These are phyloP conservation scores for Enchytraeus crypticus DNA, from an alignment of 2,888 invertebrate species.

Conservation along the genomic window DNA sequence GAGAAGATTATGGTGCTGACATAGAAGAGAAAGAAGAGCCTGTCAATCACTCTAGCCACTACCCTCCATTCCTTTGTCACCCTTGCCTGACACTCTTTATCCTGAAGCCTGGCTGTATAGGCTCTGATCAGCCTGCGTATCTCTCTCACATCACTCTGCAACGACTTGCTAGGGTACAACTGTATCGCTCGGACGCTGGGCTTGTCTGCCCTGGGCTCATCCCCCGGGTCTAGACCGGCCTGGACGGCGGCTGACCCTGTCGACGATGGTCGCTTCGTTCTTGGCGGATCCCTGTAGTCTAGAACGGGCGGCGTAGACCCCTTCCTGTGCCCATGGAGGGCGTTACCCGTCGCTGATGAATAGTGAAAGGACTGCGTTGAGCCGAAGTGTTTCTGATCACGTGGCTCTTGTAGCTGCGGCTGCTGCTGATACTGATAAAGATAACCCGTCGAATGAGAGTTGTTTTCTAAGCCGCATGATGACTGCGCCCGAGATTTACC, in stretches of 20 bases:
- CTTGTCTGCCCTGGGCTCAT: neutral
- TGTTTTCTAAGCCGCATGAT: too few species aligned
- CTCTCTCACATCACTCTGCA: conserved; percentile 42
- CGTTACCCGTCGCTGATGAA: too few species aligned
- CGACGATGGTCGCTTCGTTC: neutral
- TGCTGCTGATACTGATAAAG: too few species aligned
- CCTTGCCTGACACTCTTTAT: conserved; percentile 25
- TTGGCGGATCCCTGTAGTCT: neutral
- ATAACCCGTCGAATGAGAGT: too few species aligned
- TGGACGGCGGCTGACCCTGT: neutral
- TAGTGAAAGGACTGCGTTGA: too few species aligned
- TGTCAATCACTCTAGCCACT: conserved; percentile 25
- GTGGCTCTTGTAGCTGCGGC: too few species aligned
- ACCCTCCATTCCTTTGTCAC: conserved; percentile 28
- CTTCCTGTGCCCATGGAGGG: too few species aligned
- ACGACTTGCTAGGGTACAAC: conserved; percentile 20
- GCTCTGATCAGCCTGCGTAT: conserved; percentile 34
- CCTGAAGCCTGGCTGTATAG: conserved; percentile 33
- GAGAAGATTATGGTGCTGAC: conserved; percentile 27
- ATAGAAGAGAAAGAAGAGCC: conserved; percentile 28
- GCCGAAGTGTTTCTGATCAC: too few species aligned
- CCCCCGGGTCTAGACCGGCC: neutral
- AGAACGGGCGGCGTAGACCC: conserved; percentile 1
- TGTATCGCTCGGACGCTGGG: conserved; percentile 14
- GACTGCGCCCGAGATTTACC: too few species aligned